Evolutionary conservation across 2,113 vertebrate species (phyloP), one percentile per base, ranked within the genome.

Genomic region (Tautogolabrus adspersus): DNA sequence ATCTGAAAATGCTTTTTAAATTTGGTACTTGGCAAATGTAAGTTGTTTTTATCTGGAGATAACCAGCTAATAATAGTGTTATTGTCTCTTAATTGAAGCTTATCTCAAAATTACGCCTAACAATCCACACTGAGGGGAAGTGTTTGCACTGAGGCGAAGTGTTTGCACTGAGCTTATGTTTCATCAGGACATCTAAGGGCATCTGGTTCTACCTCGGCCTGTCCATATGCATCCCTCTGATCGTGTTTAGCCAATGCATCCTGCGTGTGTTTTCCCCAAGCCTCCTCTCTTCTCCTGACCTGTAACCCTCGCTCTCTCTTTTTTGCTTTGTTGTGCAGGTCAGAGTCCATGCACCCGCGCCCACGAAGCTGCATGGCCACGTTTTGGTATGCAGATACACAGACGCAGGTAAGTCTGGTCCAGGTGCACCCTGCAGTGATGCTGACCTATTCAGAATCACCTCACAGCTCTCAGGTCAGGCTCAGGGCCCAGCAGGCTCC

Each of bases 241-340:
- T 91, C 86, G 66, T 85, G 86, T 91, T 86, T 68, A 84, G 82
- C 82, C 91, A 85, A 72, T 82, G 90, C 62, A 62, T 90, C 83
- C 84, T 87, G 77, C 56, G 75, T 86, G 83, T 90, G 86, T 90
- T 93, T 92, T 91, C 70, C 60, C 84, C 85, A 79, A 80, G 89
- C 82, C 75, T 72, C 72, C 80, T 87, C 87, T 86, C 84, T 83
- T 63, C 46, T 69, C 56, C 61, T 84, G 90, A 94, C 91, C 93
- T 93, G 84, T 94, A 79, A 93, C 92, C 89, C 82, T 4, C 55
- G 19, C 77, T 75, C 88, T 89, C 85, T 90, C 85, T 82, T 61
- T 79, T 69, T 81, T 16, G 77, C 91, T 91, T 91, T 93, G 91
- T 92, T 93, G 92, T 94, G 83, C 78, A 93, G 93, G 93, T 93